Percentiles rank a stretch among this genome's conserved stretches.
Evolutionary conservation across 2,113 vertebrate genomes (phyloP).

Genomic region (Rhea americana): DNA sequence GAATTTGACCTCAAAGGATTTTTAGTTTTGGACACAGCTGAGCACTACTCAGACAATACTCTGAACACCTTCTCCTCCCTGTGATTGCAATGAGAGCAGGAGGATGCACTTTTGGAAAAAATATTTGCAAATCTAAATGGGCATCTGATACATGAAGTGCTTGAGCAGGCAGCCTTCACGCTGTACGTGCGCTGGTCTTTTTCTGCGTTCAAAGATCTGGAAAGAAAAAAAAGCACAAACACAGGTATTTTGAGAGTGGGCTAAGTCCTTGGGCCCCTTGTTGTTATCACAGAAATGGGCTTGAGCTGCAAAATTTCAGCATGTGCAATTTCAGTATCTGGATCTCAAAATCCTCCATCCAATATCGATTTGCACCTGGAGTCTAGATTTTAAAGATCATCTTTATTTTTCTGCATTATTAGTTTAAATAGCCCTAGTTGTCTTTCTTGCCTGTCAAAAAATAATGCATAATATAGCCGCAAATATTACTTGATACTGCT

Average conservation of each 20-base stretch:
- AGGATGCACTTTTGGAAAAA: neutral
- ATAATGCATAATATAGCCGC: neutral
- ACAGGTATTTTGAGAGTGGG: neutral
- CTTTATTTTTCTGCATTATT: neutral
- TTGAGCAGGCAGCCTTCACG: neutral
- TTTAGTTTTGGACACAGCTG: neutral
- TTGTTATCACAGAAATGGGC: neutral
- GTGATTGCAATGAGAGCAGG: neutral
- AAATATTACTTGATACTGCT: neutral
- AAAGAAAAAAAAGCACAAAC: neutral
- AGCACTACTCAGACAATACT: neutral
- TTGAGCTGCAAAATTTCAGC: neutral
- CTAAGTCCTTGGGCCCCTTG: neutral
- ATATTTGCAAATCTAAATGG: neutral
- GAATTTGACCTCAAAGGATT: neutral
- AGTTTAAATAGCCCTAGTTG: neutral
- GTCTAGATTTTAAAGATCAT: neutral
- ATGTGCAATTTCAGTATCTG: neutral
- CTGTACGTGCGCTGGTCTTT: accelerated
- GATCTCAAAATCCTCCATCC: accelerated
- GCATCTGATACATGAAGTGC: neutral
- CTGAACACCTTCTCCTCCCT: neutral
- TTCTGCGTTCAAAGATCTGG: neutral
- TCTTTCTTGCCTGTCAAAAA: neutral
- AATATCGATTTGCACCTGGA: neutral